Evolutionary conservation across 1,140 invertebrate species (phyloP), one percentile per base, ranked within the genome.

Genomic region (Drosophila carrolli): DNA sequence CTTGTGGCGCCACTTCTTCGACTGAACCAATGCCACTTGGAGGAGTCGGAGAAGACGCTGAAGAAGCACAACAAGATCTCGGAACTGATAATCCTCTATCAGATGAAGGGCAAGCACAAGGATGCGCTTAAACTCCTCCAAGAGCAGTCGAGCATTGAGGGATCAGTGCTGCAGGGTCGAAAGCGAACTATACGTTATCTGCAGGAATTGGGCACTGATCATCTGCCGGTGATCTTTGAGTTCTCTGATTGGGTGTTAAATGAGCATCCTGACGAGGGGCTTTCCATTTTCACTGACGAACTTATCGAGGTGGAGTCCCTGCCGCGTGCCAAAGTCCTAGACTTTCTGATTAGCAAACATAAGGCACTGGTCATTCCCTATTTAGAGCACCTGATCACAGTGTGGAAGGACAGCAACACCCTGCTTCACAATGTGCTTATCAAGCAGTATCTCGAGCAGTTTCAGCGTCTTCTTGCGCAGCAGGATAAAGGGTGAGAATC

Each of bases 211-310:
- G 97, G 97, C 38, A 90, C 93, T 13, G 96, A 98, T 71, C 95
- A 99, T 91, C 95, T 99, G 73, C 95, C 97, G 77, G 92, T 99
- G 38, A 98, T 99, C 81, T 96, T 99, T 78, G 96, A 99, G 92
- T 99, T 98, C 94, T 95, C 98, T n/a, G 95, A 96, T 65, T 98
- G 97, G 97, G 96, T 99, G 46, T 92, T 99, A 16, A 95, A 95
- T 70, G 94, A 96, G 81, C 94, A 97, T 93, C 97, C 98, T 2
- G 96, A 97, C 76, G 97, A 98, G 93, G 98, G 98, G 10, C 92
- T 99, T 0, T 96, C 97, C 91, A 99, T 99, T 90, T 99, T 99
- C 91, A 98, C 96, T 56, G 98, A 99, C 93, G 97, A 99, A 91
- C 93, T 97, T 9, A 93, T 95, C 56, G 97, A 98, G 94, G 96